phyloP scores from a whole-genome alignment of 2,888 invertebrate genomes.

The Mythimna pallens region DNA sequence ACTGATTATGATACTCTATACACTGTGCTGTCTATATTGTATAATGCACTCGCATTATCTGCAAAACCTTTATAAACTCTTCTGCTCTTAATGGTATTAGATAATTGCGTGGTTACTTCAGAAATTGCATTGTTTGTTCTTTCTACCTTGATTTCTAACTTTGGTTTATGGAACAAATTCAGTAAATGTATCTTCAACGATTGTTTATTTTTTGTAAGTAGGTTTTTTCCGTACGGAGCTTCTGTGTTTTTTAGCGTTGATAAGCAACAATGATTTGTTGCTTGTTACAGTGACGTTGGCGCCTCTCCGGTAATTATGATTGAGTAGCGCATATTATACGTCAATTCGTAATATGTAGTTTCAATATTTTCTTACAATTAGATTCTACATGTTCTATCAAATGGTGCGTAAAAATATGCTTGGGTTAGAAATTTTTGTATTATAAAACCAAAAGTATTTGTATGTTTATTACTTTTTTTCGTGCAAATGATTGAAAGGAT shows the following conservation, averaged over 20 bases:
- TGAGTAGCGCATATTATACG: slow-evolving; percentile 43
- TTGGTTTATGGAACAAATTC: background rate
- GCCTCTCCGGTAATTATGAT: slow-evolving; percentile 52
- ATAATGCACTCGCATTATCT: background rate
- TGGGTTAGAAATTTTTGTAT: background rate
- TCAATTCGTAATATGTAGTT: slow-evolving; percentile 24
- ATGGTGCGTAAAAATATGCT: slow-evolving; percentile 1
- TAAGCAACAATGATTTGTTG: too few relatives aligned
- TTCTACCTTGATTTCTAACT: background rate
- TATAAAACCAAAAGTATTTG: too few relatives aligned
- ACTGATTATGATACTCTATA: background rate
- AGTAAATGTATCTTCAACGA: background rate
- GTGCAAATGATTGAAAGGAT: too few relatives aligned
- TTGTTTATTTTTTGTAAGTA: background rate
- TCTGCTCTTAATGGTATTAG: background rate
- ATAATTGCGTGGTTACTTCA: background rate
- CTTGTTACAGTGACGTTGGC: slow-evolving; percentile 51
- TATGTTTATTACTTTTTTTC: too few relatives aligned
- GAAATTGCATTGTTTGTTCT: background rate
- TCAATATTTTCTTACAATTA: slow-evolving; percentile 14
- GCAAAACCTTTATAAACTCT: background rate
- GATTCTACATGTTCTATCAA: background rate
- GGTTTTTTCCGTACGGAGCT: slow-evolving; percentile 2
- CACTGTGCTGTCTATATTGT: background rate
- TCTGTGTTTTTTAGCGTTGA: slow-evolving; percentile 15